A percentile compares a stretch with the other conserved stretches of the same genome.
These are phyloP conservation scores for Psylliodes chrysocephalus DNA, from an alignment of 2,888 invertebrate species.

Conservation along the genomic window DNA sequence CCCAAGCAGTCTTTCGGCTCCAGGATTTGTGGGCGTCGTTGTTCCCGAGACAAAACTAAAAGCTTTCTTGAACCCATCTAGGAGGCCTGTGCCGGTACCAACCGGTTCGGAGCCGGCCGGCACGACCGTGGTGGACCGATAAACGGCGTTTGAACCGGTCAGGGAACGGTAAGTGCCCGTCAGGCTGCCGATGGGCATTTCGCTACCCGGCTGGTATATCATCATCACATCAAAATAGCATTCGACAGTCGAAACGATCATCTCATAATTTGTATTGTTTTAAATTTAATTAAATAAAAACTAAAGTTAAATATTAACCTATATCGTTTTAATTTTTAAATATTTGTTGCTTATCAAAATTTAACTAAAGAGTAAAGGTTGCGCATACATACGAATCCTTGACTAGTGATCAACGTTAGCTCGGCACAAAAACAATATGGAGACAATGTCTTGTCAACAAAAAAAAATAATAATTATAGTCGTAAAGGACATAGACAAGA, in stretches of 20 bases:
- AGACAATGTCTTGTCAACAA: too few relatives aligned
- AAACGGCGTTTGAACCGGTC: conserved; percentile 65
- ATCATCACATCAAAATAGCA: conserved; percentile 44
- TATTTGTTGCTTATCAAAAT: too few relatives aligned
- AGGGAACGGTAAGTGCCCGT: conserved; percentile 74
- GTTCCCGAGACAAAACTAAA: conserved; percentile 61
- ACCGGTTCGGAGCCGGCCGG: conserved; percentile 45
- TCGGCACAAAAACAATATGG: too few relatives aligned
- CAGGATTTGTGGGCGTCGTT: conserved; percentile 18
- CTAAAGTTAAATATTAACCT: too few relatives aligned
- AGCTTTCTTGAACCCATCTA: conserved; percentile 72
- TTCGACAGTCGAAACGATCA: conserved; percentile 23
- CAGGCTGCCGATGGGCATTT: conserved; percentile 71
- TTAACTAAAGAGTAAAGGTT: too few relatives aligned
- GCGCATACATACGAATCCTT: too few relatives aligned
- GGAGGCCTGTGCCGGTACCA: conserved; percentile 62
- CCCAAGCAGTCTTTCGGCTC: conserved; percentile 43
- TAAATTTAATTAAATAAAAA: too few relatives aligned
- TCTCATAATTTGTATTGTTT: not conserved
- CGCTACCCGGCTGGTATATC: conserved; percentile 43
- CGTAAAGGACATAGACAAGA: too few relatives aligned
- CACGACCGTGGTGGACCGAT: conserved; percentile 71
- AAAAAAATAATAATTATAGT: too few relatives aligned
- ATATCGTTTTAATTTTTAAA: too few relatives aligned
- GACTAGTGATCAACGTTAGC: too few relatives aligned